phyloP scores from a whole-genome alignment of 2,888 invertebrate species.

The Pteria penguin region DNA sequence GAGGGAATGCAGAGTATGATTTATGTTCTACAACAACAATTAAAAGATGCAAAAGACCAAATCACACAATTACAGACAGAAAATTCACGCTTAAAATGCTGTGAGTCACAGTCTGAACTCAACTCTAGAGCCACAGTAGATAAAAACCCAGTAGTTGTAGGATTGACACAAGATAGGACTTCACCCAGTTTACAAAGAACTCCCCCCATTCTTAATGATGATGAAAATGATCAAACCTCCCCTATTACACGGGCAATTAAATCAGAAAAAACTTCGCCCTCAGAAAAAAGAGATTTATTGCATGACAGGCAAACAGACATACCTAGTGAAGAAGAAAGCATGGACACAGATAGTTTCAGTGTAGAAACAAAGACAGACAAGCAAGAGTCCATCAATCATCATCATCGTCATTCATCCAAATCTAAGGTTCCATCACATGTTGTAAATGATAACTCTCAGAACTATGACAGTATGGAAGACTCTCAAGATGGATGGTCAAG shows the following conservation, averaged over 20 bases:
- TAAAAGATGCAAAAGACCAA: conserved; percentile 89
- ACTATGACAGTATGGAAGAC: conserved; percentile 37
- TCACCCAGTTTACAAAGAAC: not conserved
- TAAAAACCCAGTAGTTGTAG: not conserved
- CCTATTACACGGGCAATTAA: not conserved
- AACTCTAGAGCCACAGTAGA: not conserved
- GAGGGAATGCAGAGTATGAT: conserved; percentile 99
- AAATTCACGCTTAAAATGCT: conserved; percentile 52
- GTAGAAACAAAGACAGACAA: not conserved
- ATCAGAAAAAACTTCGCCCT: not conserved
- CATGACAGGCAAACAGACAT: conserved; percentile 7
- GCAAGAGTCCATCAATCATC: not conserved
- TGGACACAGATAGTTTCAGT: conserved; percentile 9
- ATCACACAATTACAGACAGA: conserved; percentile 85
- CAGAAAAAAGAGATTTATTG: not conserved
- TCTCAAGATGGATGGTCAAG: conserved; percentile 34
- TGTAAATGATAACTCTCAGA: not conserved
- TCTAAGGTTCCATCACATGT: not conserved
- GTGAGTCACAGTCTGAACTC: not conserved
- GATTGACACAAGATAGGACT: not conserved
- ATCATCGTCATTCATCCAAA: conserved; percentile 2
- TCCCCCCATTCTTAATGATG: not conserved
- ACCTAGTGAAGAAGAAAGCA: conserved; percentile 25
- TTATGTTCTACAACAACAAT: conserved; percentile 94
- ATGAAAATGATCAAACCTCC: conserved; percentile 11